Evolutionary conservation across 1,140 invertebrate species (phyloP).

Genomic region (Plectus sambesii): DNA sequence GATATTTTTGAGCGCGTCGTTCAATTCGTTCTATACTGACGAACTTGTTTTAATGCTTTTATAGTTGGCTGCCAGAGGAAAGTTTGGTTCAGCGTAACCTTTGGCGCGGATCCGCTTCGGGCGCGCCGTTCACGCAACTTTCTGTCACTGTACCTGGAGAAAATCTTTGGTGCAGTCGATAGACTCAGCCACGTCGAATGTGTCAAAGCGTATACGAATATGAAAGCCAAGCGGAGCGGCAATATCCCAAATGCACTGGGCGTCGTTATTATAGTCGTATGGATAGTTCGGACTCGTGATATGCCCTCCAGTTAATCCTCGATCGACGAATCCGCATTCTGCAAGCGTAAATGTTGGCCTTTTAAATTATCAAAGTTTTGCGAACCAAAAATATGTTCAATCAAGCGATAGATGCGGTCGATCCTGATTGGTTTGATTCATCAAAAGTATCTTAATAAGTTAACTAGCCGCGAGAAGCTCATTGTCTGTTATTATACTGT

Average conservation of each 20-base stretch:
- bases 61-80: neutral
- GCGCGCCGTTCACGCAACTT: neutral
- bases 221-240: conserved; percentile 36
- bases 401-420: neutral
- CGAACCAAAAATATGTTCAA: conserved; percentile 11
- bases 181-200: conserved; percentile 45
- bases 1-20: too few relatives aligned
- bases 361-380: conserved; percentile 17
- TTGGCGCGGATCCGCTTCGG: neutral
- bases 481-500: neutral
- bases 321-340: conserved; percentile 41
- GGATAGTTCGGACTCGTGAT: conserved; percentile 33
- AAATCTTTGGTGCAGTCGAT: neutral
- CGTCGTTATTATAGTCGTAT: conserved; percentile 34
- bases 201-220: conserved; percentile 30
- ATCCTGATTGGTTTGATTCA: too few relatives aligned
- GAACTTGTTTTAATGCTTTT: too few relatives aligned
- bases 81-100: neutral
- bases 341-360: conserved; percentile 32
- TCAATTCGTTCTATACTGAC: too few relatives aligned
- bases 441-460: too few relatives aligned
- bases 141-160: neutral
- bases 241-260: conserved; percentile 39
- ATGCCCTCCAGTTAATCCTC: conserved; percentile 26
- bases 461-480: neutral